Evolutionary conservation across 2,113 vertebrate genomes (phyloP), one percentile per base, ranked within the genome.

Genomic region (Lepus europaeus): DNA sequence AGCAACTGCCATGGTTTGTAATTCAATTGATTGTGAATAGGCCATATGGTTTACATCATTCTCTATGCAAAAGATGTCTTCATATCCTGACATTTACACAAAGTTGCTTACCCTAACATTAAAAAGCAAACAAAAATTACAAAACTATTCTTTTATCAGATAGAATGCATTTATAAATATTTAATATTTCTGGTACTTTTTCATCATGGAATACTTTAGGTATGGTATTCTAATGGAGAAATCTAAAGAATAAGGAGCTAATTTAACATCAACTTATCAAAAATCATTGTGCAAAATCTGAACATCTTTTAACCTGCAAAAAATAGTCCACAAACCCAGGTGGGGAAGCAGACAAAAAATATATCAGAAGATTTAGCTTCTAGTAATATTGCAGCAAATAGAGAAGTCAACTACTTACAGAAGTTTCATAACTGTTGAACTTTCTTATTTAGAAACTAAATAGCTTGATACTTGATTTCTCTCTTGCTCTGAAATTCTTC

Each of bases 31-130:
- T 93, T 87, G 86, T 85, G 83, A 97, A 80, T 87, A 95, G 93
- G 61, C 97, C 96, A 95, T 96, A 96, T 96, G 96, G 88, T 96
- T 95, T 84, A 39, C 63, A 95, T 96, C 95, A 91, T 95, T 95
- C 64, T 27, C n/a, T 92, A 69, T 95, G 79, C 79, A 95, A 88
- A 97, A 96, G 91, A 97, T 91, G 33, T 95, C 94, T 96, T 94
- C 59, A 92, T 95, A 90, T 27, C 27, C 78, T 94, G 92, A 95
- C 66, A 87, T 95, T 92, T 31, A 84, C 25, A 90, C 70, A 88
- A 86, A 94, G 14, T 85, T 94, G 70, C 51, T 94, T 76, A 90
- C 13, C 20, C 64, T 25, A 79, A 88, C 79, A 76, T 86, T 85
- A 85, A 91, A 93, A 89, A 74, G 64, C 16, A 73, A 61, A 74